phyloP scores from a whole-genome alignment of 2,797 vertebrate species.

The Sebastes hopkinsi region DNA sequence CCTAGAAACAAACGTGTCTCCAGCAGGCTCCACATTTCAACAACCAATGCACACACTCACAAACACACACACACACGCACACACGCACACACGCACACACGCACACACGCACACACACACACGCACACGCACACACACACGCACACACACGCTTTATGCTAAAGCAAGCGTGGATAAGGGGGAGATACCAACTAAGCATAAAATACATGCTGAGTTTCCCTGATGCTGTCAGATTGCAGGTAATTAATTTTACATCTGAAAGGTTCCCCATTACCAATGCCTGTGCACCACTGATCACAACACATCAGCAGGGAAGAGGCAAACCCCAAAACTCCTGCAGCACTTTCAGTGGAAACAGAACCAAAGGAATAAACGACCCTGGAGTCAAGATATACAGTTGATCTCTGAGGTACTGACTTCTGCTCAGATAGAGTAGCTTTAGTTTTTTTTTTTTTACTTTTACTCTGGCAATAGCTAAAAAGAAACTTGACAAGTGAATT shows the following conservation, averaged over 20 bases:
- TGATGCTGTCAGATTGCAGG: constrained; percentile 66
- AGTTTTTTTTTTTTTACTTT: neutral
- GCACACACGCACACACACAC: constrained; percentile 14
- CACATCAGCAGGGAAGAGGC: constrained; percentile 47
- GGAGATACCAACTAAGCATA: constrained; percentile 63
- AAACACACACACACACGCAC: constrained; percentile 20
- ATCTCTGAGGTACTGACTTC: constrained; percentile 5
- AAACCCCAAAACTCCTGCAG: constrained; percentile 38
- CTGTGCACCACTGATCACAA: constrained; percentile 60
- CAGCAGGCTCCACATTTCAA: constrained; percentile 16
- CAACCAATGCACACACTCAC: constrained; percentile 11
- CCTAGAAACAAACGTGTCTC: constrained; percentile 31
- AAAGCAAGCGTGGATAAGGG: constrained; percentile 50
- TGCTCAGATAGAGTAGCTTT: neutral
- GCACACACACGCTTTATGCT: constrained; percentile 34
- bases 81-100: constrained; percentile 6
- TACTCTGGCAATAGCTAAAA: neutral
- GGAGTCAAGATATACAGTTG: neutral
- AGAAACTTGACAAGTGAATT: neutral
- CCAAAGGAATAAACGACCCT: constrained; percentile 5
- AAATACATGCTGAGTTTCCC: constrained; percentile 69
- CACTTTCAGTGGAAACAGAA: constrained; percentile 28
- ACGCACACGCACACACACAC: constrained; percentile 10
- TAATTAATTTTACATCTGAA: constrained; percentile 77
- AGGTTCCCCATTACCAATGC: constrained; percentile 60